Evolutionary conservation across 2,113 vertebrate species (phyloP), one percentile per base, ranked within the genome.

Genomic region (Pycnonotus jocosus): DNA sequence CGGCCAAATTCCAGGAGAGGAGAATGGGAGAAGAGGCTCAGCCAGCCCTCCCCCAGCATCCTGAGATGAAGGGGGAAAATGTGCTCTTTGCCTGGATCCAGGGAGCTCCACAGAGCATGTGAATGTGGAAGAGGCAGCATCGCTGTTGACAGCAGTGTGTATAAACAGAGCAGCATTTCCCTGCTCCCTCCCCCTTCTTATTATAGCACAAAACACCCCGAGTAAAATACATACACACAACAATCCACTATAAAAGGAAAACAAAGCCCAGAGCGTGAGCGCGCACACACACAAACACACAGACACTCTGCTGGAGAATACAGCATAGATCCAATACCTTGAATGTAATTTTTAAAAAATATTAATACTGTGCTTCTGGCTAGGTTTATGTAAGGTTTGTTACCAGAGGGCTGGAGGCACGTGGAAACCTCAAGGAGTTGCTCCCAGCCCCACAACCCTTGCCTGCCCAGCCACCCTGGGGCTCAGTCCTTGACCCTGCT

Each of bases 131-230:
- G 69, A 81, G 4, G 35, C 91, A 94, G 93, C 81, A 48, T 54
- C 0, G 5, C 90, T 51, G 83, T 22, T 93, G 89, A 94, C 96
- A 94, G 91, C 89, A 58, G 57, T 3, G 78, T 85, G 37, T 85
- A 87, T 51, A 94, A 95, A 96, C 93, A 91, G 81, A 95, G 78
- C 95, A 92, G 73, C 33, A 58, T 88, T 86, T 83, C 45, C 93
- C 88, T 6, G 3, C 69, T 86, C 91, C 91, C 92, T 93, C 89
- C 81, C 73, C 54, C 33, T 96, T 72, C 95, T 91, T 88, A 87
- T 86, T 95, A 92, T 68, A 92, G 94, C 96, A 90, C 93, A 94
- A 88, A 96, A 76, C 42, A 96, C 83, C 92, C 93, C 47, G 15
- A 97, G 91, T 93, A 71, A 96, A 92, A 96, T 3, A 92, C 90